Conservation (phyloP, 2,113 vertebrate species). For the Bagarius yarrelli region DNA sequence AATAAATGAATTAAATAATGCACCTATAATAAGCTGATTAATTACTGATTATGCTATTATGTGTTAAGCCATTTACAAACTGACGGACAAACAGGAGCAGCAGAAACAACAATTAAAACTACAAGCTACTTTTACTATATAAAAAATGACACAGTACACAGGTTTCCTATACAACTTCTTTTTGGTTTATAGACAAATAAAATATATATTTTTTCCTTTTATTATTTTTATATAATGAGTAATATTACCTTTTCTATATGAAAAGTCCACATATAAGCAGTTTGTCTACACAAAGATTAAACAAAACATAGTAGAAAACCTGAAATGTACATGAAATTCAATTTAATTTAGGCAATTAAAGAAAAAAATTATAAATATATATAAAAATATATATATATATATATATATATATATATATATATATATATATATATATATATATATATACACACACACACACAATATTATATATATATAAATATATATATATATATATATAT, state of each 20-base stretch:
- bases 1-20: not conserved
- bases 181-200: not conserved
- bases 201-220: not conserved
- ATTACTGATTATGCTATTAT: not conserved
- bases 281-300: not conserved
- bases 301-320: not conserved
- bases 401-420: too few species aligned
- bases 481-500: too few species aligned
- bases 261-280: not conserved
- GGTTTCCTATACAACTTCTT: not conserved
- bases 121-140: not conserved
- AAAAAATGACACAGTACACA: not conserved
- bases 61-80: not conserved
- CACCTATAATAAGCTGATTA: not conserved
- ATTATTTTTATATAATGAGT: not conserved
- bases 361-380: too few species aligned
- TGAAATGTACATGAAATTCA: too few species aligned
- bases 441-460: too few species aligned
- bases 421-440: too few species aligned
- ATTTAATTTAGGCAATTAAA: too few species aligned
- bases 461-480: too few species aligned
- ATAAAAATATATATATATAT: too few species aligned
- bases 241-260: not conserved
- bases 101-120: not conserved
- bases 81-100: constrained; percentile 85